Evolutionary conservation across 1,140 invertebrate genomes (phyloP), one percentile per base, ranked within the genome.

Genomic region (Lordiphosa stackelbergi): DNA sequence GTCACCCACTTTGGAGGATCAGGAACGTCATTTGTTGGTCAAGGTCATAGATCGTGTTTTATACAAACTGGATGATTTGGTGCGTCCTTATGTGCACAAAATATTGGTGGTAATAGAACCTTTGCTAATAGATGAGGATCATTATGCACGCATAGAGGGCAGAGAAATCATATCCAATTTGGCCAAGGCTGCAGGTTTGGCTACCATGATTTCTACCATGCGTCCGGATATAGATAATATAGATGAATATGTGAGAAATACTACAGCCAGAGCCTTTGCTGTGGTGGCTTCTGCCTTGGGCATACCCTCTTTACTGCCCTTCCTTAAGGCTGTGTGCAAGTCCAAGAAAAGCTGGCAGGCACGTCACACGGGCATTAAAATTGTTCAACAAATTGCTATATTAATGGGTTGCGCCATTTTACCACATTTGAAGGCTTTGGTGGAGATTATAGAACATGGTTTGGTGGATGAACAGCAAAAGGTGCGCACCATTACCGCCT

Each of bases 161-260:
- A 91, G 98, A 87, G 98, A 99, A 89, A 99, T 99, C 63, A 99
- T 99, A 81, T 99, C 98, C 0, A 99, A 99, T 90, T 90, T 99
- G 73, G 98, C 98, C 0, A 99, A 99, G 90, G 98, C 98, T 12
- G 98, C 98, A n/a, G 98, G 98, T 58, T 90, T 99, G 22, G 98
- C 98, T 0, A 99, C 98, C 6, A 99, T 99, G 98, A 99, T 99
- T 78, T 99, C 98, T 0, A 99, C 98, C 0, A 99, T 99, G 98
- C 91, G 98, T 89, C 98, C 98, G 4, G 98, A 99, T 90, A 99
- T 99, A 86, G 98, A 99, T 88, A 99, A 99, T 87, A 99, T 99
- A 78, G 98, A 99, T 89, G 98, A 99, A 90, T 99, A 99, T 73
- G 98, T 99, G 0, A 91, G 98, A 87, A 99, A 99, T 88, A 99